phyloP scores from a whole-genome alignment of 2,797 vertebrate species.

The Pelobates cultripes region DNA sequence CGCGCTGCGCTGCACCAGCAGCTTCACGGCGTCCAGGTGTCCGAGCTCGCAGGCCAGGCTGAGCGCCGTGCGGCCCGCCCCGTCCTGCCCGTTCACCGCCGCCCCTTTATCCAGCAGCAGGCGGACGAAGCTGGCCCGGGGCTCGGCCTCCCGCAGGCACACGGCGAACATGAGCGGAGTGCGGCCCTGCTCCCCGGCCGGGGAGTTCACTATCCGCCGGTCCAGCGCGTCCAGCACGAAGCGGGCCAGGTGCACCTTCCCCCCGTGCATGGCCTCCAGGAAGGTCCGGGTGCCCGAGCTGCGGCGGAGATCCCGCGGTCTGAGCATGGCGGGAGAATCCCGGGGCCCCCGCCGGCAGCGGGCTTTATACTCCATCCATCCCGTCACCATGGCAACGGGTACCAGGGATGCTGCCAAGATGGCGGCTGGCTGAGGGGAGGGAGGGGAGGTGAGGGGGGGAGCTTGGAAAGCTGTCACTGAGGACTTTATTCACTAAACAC shows the following conservation, averaged over 20 bases:
- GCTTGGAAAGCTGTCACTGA: too few relatives aligned
- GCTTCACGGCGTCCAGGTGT: conserved; percentile 83
- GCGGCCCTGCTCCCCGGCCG: conserved; percentile 84
- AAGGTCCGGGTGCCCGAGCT: conserved; percentile 89
- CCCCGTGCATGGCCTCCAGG: conserved; percentile 86
- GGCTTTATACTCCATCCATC: conserved; percentile 9
- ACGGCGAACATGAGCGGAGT: conserved; percentile 87
- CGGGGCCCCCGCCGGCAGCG: not conserved
- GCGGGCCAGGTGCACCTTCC: conserved; percentile 87
- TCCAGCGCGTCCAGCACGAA: conserved; percentile 91
- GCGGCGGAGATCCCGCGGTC: conserved; percentile 87
- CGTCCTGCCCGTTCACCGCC: conserved; percentile 83
- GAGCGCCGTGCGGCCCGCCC: conserved; percentile 82
- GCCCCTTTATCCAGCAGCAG: conserved; percentile 87
- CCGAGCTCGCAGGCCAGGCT: conserved; percentile 86
- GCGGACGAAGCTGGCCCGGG: conserved; percentile 80
- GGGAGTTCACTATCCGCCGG: conserved; percentile 86
- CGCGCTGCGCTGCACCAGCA: conserved; percentile 87
- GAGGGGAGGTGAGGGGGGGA: too few relatives aligned
- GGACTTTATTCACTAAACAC: too few relatives aligned
- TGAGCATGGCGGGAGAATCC: conserved; percentile 73
- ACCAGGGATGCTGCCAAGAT: conserved; percentile 25
- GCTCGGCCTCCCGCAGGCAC: conserved; percentile 76
- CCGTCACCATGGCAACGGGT: conserved; percentile 36
- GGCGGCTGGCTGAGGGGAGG: too few relatives aligned